A percentile compares a stretch with the other conserved stretches of the same genome.
These are phyloP conservation scores for Habroteleia sp. DNA, from an alignment of 2,888 invertebrate species.

Conservation along the genomic window DNA sequence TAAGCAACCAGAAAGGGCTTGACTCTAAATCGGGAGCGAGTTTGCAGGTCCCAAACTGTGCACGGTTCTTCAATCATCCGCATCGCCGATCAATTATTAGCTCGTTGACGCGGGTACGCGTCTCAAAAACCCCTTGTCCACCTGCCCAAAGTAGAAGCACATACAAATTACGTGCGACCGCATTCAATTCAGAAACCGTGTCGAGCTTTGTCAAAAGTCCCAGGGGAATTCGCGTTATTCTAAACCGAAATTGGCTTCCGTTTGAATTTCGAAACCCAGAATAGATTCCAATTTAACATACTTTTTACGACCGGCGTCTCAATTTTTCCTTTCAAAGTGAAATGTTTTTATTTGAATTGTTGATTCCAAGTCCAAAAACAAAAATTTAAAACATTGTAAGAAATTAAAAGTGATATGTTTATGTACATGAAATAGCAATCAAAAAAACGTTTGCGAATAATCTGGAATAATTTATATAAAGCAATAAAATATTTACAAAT, in stretches of 20 bases:
- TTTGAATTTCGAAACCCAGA: conserved; percentile 8
- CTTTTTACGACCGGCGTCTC: no score
- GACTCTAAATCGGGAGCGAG: conserved; percentile 74
- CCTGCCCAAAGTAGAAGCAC: neutral
- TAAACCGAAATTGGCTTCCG: neutral
- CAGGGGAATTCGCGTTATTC: neutral
- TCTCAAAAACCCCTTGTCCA: neutral
- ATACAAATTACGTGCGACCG: neutral
- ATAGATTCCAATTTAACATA: no score
- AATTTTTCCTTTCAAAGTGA: no score
- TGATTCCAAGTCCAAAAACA: no score
- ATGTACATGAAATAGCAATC: no score
- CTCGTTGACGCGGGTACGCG: neutral
- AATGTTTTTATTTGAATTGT: no score
- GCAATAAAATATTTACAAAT: no score
- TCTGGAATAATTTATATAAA: no score
- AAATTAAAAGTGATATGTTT: no score
- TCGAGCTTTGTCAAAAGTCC: neutral
- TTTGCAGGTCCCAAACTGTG: conserved; percentile 61
- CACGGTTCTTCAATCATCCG: conserved; percentile 16
- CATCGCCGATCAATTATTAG: conserved; percentile 22
- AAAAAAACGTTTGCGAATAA: no score
- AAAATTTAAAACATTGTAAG: no score
- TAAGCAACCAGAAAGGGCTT: conserved; percentile 69
- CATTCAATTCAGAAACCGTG: neutral